phyloP scores from a whole-genome alignment of 2,797 vertebrate species.

The Macrochelys suwanniensis region DNA sequence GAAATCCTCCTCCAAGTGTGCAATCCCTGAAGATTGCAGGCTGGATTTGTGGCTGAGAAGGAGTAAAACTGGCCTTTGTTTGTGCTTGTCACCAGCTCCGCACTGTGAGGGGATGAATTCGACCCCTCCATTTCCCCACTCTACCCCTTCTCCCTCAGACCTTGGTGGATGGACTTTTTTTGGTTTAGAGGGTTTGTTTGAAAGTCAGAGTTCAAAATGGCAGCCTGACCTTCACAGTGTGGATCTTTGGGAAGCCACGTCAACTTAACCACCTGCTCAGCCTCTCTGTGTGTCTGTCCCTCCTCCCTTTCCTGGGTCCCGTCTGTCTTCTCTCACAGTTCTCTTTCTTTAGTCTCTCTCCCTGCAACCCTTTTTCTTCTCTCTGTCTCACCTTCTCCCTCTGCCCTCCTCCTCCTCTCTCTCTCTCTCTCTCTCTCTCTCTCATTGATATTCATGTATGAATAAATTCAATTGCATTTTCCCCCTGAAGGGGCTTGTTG shows the following conservation, averaged over 20 bases:
- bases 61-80: neutral
- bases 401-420: slow-evolving; percentile 61
- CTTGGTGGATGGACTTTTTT: neutral
- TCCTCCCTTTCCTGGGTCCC: neutral
- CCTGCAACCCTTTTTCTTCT: slow-evolving; percentile 44
- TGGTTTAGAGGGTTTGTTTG: neutral
- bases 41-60: neutral
- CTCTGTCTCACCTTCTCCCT: neutral
- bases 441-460: slow-evolving; percentile 86
- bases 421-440: slow-evolving; percentile 76
- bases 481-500: slow-evolving; percentile 75
- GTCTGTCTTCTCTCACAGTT: neutral
- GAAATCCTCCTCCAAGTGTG: neutral
- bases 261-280: neutral
- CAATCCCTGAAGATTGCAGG: neutral
- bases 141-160: neutral
- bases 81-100: neutral
- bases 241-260: neutral
- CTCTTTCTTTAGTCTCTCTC: neutral
- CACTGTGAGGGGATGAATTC: neutral
- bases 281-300: neutral
- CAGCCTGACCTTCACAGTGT: neutral
- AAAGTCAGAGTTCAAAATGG: slow-evolving; percentile 6
- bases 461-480: slow-evolving; percentile 79
- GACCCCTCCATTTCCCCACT: neutral